Conservation (phyloP, 2,113 vertebrate species). For the Nipponia nippon region DNA sequence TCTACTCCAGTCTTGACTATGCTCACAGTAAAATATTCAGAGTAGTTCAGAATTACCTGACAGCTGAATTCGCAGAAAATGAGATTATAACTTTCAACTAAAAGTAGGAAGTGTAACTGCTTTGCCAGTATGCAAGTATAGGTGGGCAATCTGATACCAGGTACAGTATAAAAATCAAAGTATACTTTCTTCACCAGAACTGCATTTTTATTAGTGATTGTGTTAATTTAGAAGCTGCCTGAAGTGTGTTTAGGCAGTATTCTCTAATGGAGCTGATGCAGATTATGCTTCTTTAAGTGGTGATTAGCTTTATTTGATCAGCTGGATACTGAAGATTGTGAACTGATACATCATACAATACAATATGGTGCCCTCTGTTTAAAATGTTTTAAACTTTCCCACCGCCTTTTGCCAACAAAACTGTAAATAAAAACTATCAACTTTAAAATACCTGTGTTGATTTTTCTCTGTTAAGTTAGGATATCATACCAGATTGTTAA, state of each 20-base stretch:
- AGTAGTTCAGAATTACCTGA: slow-evolving; percentile 56
- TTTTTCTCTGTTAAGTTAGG: slow-evolving; percentile 35
- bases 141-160: slow-evolving; percentile 53
- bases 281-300: slow-evolving; percentile 19
- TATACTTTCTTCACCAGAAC: slow-evolving; percentile 8
- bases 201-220: slow-evolving; percentile 42
- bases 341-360: slow-evolving; percentile 3
- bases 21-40: slow-evolving; percentile 67
- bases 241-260: slow-evolving; percentile 15
- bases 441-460: slow-evolving; percentile 60
- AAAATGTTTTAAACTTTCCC: slow-evolving; percentile 65
- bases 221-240: slow-evolving; percentile 59
- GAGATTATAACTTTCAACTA: slow-evolving; percentile 37
- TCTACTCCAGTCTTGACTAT: slow-evolving; percentile 63
- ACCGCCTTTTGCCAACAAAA: slow-evolving; percentile 70
- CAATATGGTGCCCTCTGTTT: slow-evolving; percentile 50
- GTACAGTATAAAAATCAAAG: slow-evolving; percentile 24
- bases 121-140: slow-evolving; percentile 46
- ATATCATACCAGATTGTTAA: not conserved
- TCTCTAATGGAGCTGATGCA: slow-evolving; percentile 49
- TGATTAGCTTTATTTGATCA: slow-evolving; percentile 55
- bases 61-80: slow-evolving; percentile 56
- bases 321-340: slow-evolving; percentile 45
- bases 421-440: slow-evolving; percentile 79
- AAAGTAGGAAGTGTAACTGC: slow-evolving; percentile 54